Percentiles rank a stretch among this genome's conserved stretches.
Conservation (phyloP, 1,140 invertebrate species). For the Brachionus calyciflorus region DNA sequence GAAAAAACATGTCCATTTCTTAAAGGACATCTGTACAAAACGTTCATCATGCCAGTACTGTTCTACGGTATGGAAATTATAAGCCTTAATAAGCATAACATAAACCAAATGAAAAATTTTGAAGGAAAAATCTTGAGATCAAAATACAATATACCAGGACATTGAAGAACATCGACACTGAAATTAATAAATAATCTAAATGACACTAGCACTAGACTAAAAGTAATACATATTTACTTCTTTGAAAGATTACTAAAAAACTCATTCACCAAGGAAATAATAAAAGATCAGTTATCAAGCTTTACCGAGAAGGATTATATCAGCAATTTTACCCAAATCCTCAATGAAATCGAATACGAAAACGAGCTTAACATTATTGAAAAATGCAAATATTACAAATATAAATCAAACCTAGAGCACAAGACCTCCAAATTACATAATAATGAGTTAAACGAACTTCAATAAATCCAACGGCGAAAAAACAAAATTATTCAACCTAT, state of each 20-base stretch:
- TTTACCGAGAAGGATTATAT: neutral
- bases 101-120: neutral
- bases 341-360: neutral
- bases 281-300: no score
- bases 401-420: neutral
- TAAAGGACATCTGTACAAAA: neutral
- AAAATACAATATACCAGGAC: no score
- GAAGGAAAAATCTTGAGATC: no score
- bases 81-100: neutral
- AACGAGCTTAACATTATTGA: neutral
- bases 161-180: no score
- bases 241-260: neutral
- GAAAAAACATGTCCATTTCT: neutral
- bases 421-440: neutral
- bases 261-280: no score
- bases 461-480: no score
- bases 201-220: neutral
- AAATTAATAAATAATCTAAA: neutral
- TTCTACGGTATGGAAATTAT: neutral
- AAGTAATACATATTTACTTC: neutral
- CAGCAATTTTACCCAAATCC: neutral
- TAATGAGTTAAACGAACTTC: neutral
- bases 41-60: neutral
- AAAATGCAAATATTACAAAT: slow-evolving; percentile 3
- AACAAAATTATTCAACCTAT: no score